These are phyloP conservation scores for Sisor rabdophorus DNA, from an alignment of 2,113 vertebrate genomes.

Conservation along the genomic window DNA sequence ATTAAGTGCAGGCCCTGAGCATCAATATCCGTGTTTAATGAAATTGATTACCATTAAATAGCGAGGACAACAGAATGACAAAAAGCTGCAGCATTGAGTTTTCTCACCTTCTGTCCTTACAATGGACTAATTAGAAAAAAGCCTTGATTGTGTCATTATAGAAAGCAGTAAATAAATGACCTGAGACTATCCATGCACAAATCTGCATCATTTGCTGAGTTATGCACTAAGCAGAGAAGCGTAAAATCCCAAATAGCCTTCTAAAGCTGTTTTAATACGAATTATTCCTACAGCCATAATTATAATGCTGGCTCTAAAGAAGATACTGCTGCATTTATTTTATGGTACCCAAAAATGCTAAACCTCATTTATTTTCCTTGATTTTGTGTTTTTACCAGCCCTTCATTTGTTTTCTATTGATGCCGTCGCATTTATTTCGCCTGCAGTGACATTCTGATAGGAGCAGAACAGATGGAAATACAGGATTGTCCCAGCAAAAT, in stretches of 20 bases:
- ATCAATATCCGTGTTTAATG: slow-evolving; percentile 49
- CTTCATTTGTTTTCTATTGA: slow-evolving; percentile 74
- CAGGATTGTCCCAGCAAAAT: slow-evolving; percentile 95
- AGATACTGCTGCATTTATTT: slow-evolving; percentile 51
- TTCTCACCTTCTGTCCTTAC: slow-evolving; percentile 45
- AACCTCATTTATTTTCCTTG: slow-evolving; percentile 59
- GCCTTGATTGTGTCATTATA: slow-evolving; percentile 56
- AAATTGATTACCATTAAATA: slow-evolving; percentile 52
- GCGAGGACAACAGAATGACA: slow-evolving; percentile 44
- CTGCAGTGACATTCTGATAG: slow-evolving; percentile 88
- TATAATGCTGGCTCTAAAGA: slow-evolving; percentile 50
- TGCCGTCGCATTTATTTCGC: slow-evolving; percentile 85
- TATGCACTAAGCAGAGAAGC: slow-evolving; percentile 48
- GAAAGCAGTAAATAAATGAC: slow-evolving; percentile 52
- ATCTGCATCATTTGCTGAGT: slow-evolving; percentile 49
- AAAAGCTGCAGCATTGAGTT: slow-evolving; percentile 50
- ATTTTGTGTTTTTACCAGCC: slow-evolving; percentile 54
- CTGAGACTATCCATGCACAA: slow-evolving; percentile 50
- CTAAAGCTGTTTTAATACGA: slow-evolving; percentile 49
- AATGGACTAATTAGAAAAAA: slow-evolving; percentile 55
- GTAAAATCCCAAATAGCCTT: slow-evolving; percentile 50
- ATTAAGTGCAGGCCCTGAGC: slow-evolving; percentile 41
- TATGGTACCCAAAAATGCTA: slow-evolving; percentile 49
- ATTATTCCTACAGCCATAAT: slow-evolving; percentile 46
- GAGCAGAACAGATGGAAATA: slow-evolving; percentile 97